Evolutionary conservation across 2,888 invertebrate species (phyloP), one percentile per base, ranked within the genome.

Genomic region (Drosophila gaucha): DNA sequence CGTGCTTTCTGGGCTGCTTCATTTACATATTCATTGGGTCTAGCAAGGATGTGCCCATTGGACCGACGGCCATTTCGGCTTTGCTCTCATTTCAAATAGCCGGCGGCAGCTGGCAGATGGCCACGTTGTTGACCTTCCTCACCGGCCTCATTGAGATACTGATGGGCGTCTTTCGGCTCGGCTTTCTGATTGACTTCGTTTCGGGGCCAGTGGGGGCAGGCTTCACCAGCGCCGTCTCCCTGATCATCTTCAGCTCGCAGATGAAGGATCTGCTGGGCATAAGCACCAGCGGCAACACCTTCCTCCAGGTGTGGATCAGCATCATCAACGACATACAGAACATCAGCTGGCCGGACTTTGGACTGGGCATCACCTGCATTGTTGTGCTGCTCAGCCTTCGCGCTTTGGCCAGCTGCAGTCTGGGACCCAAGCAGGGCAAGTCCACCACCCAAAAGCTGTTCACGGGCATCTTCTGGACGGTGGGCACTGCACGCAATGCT

Each of bases 51-150:
- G 96, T 97, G 74, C 97, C 98, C 1, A 95, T 98, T 82, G 98
- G 98, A 6, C 98, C 98, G 3, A 98, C 97, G 2, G 98, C 98
- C 75, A 97, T 98, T 76, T 95, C 97, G 67, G 97, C 98, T 1
- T 92, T 98, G 64, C 94, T 98, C 75, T 97, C 97, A 2, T 96
- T 94, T 90, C 96, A 96, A 93, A 94, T 95, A 16, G 94, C 96
- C 0, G 93, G 94, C 44, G 95, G 95, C 41, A 89, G 89, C 12
- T 92, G 91, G 91, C 95, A 97, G 89, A 76, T 89, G 58, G 96
- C 96, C 1, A 94, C 96, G 28, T 91, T 97, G 39, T 93, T 97
- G 8, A 94, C 95, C 79, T 96, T 97, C 80, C 91, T 97, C 14
- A 93, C 94, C 8, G 97, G 97, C 1, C 85, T 96, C 24, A 94